A percentile compares a stretch with the other conserved stretches of the same genome.
phyloP scores from a whole-genome alignment of 2,113 vertebrate species.

The Oncorhynchus kisutch region DNA sequence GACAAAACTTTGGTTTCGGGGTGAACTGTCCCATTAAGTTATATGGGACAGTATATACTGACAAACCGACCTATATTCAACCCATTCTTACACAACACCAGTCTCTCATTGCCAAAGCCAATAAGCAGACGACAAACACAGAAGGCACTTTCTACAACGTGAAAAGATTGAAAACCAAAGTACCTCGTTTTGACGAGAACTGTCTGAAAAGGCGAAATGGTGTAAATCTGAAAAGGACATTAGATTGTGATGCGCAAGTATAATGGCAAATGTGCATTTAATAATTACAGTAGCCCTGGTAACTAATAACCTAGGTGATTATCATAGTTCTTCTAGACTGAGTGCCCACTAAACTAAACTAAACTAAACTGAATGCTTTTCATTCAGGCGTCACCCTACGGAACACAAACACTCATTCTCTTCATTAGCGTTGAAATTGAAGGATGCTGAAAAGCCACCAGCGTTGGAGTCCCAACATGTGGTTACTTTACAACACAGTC shows the following conservation, averaged over 20 bases:
- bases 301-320: not conserved
- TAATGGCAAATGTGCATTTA: not conserved
- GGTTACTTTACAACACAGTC: not conserved
- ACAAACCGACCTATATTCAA: not conserved
- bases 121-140: not conserved
- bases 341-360: not conserved
- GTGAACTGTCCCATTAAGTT: not conserved
- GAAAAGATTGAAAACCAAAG: not conserved
- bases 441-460: slow-evolving; percentile 7
- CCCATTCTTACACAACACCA: not conserved
- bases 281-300: slow-evolving; percentile 8
- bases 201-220: not conserved
- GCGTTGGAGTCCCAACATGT: not conserved
- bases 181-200: not conserved
- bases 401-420: not conserved
- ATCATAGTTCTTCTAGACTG: not conserved
- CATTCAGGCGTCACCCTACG: not conserved
- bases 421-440: slow-evolving; percentile 9
- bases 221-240: slow-evolving; percentile 2
- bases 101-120: slow-evolving; percentile 2
- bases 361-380: slow-evolving; percentile 11
- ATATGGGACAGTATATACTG: not conserved
- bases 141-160: slow-evolving; percentile 15
- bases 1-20: not conserved
- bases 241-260: not conserved